phyloP scores from a whole-genome alignment of 2,797 vertebrate genomes.

The Sebastes alutus region DNA sequence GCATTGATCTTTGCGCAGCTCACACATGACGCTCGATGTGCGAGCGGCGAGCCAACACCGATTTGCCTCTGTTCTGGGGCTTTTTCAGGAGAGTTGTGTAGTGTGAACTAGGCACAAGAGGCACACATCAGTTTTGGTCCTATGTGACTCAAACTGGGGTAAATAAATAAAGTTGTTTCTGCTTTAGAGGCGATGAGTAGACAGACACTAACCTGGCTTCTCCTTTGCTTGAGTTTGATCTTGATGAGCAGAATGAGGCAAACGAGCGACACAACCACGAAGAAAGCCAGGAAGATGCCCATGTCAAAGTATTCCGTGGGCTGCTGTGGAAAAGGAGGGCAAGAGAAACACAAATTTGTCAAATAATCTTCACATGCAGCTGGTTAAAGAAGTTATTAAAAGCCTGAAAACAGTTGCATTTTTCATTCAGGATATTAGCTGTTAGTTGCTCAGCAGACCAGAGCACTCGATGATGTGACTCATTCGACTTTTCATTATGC shows the following conservation, averaged over 20 bases:
- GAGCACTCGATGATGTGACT: not conserved
- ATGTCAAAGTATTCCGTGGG: conserved; percentile 99
- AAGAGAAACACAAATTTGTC: conserved; percentile 34
- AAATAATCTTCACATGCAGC: conserved; percentile 20
- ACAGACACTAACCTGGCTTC: conserved; percentile 89
- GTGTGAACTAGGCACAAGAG: not conserved
- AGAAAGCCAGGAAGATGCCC: conserved; percentile 99
- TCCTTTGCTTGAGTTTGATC: conserved; percentile 97
- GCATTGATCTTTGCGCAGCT: no score
- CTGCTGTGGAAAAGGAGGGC: conserved; percentile 82
- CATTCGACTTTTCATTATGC: not conserved
- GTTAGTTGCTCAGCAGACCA: not conserved
- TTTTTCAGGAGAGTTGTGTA: no score
- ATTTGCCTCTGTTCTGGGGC: no score
- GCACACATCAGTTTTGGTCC: not conserved
- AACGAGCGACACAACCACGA: conserved; percentile 96
- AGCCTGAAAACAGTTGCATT: not conserved
- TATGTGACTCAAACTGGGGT: not conserved
- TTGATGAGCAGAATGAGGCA: conserved; percentile 98
- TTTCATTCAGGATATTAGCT: not conserved
- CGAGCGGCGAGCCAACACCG: no score
- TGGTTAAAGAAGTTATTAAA: not conserved
- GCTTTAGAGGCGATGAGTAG: not conserved
- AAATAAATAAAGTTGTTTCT: not conserved
- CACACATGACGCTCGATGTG: no score